Evolutionary conservation across 2,888 invertebrate species (phyloP).

Genomic region (Pammene aurita): DNA sequence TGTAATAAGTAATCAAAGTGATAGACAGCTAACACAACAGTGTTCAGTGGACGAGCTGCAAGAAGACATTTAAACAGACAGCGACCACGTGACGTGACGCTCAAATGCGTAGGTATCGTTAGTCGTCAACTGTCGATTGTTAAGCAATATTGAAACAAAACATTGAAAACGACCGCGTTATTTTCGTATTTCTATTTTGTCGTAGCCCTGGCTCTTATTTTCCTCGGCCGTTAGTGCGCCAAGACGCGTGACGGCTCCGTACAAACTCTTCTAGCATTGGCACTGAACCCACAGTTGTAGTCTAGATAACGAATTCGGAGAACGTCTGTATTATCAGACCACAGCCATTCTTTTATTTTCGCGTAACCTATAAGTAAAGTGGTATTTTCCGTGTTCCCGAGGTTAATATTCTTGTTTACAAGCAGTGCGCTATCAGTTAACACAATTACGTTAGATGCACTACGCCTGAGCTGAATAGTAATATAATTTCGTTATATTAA

Average conservation of each 20-base stretch:
- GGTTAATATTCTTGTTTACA: slow-evolving; percentile 50
- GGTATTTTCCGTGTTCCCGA: slow-evolving; percentile 43
- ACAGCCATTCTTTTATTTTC: slow-evolving; percentile 42
- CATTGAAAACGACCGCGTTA: slow-evolving; percentile 62
- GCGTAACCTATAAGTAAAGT: slow-evolving; percentile 22
- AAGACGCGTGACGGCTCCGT: slow-evolving; percentile 77
- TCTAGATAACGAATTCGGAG: slow-evolving; percentile 75
- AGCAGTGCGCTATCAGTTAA: slow-evolving; percentile 42
- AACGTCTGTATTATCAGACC: slow-evolving; percentile 53
- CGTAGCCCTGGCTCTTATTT: slow-evolving; percentile 72
- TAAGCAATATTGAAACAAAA: slow-evolving; percentile 52
- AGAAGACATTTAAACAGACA: slow-evolving; percentile 15
- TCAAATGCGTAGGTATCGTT: slow-evolving; percentile 32
- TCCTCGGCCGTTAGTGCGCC: slow-evolving; percentile 74
- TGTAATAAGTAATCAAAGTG: slow-evolving; percentile 14
- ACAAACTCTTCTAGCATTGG: slow-evolving; percentile 75
- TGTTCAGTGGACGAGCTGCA: slow-evolving; percentile 12
- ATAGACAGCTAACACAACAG: slow-evolving; percentile 21
- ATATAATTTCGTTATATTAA: slow-evolving; percentile 35
- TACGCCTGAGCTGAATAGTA: slow-evolving; percentile 20
- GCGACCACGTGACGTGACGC: slow-evolving; percentile 26
- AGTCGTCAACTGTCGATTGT: slow-evolving; percentile 52
- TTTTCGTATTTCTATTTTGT: slow-evolving; percentile 73
- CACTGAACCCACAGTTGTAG: slow-evolving; percentile 78
- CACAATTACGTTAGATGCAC: slow-evolving; percentile 36